Evolutionary conservation across 1,140 invertebrate genomes (phyloP), one percentile per base, ranked within the genome.

Genomic region (Macrosteles quadrilineatus): DNA sequence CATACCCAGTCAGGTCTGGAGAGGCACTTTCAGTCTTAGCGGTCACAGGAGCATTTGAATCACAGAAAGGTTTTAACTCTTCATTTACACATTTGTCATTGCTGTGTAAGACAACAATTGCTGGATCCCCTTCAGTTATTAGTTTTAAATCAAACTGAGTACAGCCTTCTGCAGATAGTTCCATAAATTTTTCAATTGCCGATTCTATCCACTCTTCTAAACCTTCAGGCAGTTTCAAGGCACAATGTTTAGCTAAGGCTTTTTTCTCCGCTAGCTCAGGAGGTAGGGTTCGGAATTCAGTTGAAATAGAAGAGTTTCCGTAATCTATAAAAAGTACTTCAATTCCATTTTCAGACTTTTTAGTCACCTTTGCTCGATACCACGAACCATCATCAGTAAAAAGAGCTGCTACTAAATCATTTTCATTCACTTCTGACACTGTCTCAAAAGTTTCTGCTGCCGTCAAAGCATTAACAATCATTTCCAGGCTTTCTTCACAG

Each of bases 341-440:
- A n/a, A 75, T 74, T 55, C 74, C 81, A 1, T 43, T 12, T 1
- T 86, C 86, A 1, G 84, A 83, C 50, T 87, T 82, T 3, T 85
- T 83, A 27, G 90, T 78, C 31, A 91, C 81, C 76, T 88, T 83
- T 0, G 87, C 87, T 63, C 90, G 81, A 71, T 91, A 91, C 83
- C 86, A 91, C 12, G 82, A 78, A 23, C 82, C 80, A 72, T 90
- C 88, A 23, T 88, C 86, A 0, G 82, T 85, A 72, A 87, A 88
- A 0, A 88, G n/a, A 0, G 82, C 78, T 0, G 84, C 87, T 23
- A 69, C 31, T 47, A 59, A 14, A 0, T 82, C 78, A 0, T 84
- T 86, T 29, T 2, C 66, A 23, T 53, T 36, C 23, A 68, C 45
- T 12, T 55, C n/a, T 1, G 6, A 19, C 9, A 57, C 6, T 9